These are phyloP conservation scores for Ptychochromis oligacanthus DNA, from an alignment of 2,113 vertebrate species.

Conservation along the genomic window DNA sequence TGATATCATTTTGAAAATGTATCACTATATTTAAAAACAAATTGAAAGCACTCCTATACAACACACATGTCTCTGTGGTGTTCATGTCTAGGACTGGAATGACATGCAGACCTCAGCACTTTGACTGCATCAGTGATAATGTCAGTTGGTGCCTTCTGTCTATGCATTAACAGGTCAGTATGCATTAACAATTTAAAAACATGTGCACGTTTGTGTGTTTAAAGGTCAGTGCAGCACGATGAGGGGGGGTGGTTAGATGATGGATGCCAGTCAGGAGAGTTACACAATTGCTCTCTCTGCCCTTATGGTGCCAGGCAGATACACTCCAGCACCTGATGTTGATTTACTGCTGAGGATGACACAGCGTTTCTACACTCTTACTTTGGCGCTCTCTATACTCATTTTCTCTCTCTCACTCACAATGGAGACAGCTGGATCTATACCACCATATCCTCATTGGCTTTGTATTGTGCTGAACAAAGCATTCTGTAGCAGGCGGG, in stretches of 20 bases:
- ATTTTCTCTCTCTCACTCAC: conserved; percentile 65
- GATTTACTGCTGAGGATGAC: conserved; percentile 81
- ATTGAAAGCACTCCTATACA: background rate
- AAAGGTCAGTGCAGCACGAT: conserved; percentile 30
- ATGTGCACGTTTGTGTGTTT: conserved; percentile 26
- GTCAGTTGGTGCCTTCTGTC: background rate
- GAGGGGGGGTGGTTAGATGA: conserved; percentile 45
- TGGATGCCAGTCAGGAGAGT: conserved; percentile 69
- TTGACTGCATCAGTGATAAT: background rate
- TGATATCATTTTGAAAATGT: background rate
- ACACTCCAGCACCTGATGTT: conserved; percentile 68
- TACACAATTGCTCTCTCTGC: conserved; percentile 74
- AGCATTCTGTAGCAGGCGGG: conserved; percentile 70
- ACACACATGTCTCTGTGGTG: background rate
- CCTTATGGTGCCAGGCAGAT: conserved; percentile 67
- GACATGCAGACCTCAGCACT: conserved; percentile 6
- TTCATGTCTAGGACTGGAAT: background rate
- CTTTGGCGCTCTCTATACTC: conserved; percentile 58
- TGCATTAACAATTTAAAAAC: conserved; percentile 7
- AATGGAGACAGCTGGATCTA: conserved; percentile 75
- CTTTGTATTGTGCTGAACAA: conserved; percentile 79
- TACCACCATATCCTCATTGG: conserved; percentile 70
- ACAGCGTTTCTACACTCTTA: conserved; percentile 75
- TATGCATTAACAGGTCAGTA: conserved; percentile 21
- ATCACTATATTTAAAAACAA: background rate